Percentiles rank a stretch among this genome's conserved stretches.
Evolutionary conservation across 92 coral and sea anemone species (phyloP).

Genomic region (Epizoanthus illoricatus): DNA sequence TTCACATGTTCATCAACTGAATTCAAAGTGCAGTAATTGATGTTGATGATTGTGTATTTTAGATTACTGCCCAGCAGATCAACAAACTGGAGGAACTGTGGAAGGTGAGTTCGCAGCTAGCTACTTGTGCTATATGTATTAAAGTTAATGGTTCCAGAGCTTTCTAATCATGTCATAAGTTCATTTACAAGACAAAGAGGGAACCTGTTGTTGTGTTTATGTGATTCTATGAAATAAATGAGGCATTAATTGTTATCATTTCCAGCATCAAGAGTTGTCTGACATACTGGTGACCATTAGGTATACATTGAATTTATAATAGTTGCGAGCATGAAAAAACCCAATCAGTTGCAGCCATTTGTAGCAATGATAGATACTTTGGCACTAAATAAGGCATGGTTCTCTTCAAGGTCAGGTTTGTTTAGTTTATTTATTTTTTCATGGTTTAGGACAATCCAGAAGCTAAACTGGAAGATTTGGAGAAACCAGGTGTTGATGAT

Average conservation of each 20-base stretch:
- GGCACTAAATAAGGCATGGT: too few species aligned
- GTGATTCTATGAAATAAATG: too few species aligned
- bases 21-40: background rate
- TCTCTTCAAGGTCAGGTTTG: background rate
- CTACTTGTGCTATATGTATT: background rate
- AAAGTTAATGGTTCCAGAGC: background rate
- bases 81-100: slow-evolving; percentile 96
- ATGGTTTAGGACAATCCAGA: slow-evolving; percentile 88
- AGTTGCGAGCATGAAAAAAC: too few species aligned
- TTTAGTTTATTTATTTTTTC: background rate
- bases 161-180: background rate
- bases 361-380: too few species aligned
- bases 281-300: too few species aligned
- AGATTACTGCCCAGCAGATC: slow-evolving; percentile 99
- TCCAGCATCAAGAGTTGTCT: too few species aligned
- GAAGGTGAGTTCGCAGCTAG: slow-evolving; percentile 65
- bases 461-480: slow-evolving; percentile 93
- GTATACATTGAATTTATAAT: too few species aligned
- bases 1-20: background rate
- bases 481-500: slow-evolving; percentile 98
- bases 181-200: background rate
- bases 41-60: background rate
- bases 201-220: background rate
- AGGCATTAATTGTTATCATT: too few species aligned
- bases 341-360: too few species aligned